Conservation (phyloP, 2,888 invertebrate genomes). For the Nephrotoma guestfalica region DNA sequence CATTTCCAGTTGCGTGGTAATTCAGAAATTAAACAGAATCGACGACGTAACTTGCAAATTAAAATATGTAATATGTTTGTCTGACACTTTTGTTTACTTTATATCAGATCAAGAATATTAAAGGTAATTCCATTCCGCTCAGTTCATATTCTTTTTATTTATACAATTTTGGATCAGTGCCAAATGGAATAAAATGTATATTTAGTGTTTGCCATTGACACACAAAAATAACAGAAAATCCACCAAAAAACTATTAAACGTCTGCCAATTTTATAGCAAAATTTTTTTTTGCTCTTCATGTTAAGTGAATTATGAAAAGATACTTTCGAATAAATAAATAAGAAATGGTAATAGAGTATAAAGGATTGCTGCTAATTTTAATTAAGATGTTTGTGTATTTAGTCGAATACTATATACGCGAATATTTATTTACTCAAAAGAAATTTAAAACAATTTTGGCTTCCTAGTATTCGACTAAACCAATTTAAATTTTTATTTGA, state of each 20-base stretch:
- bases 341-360: not conserved
- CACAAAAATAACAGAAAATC: not conserved
- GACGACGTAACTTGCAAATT: not conserved
- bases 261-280: not conserved
- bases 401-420: no score
- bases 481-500: not conserved
- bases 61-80: not conserved
- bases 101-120: not conserved
- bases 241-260: not conserved
- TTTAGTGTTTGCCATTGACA: not conserved
- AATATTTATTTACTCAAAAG: not conserved
- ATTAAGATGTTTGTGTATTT: not conserved
- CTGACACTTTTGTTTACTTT: not conserved
- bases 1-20: no score
- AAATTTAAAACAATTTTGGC: not conserved
- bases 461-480: not conserved
- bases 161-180: not conserved
- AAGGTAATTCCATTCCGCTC: not conserved
- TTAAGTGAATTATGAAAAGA: no score
- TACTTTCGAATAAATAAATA: no score
- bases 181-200: not conserved
- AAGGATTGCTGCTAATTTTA: not conserved
- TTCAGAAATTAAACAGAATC: no score
- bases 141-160: not conserved
- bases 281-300: not conserved